These are phyloP conservation scores for Zaprionus lineosus DNA, from an alignment of 2,888 invertebrate species.

Conservation along the genomic window DNA sequence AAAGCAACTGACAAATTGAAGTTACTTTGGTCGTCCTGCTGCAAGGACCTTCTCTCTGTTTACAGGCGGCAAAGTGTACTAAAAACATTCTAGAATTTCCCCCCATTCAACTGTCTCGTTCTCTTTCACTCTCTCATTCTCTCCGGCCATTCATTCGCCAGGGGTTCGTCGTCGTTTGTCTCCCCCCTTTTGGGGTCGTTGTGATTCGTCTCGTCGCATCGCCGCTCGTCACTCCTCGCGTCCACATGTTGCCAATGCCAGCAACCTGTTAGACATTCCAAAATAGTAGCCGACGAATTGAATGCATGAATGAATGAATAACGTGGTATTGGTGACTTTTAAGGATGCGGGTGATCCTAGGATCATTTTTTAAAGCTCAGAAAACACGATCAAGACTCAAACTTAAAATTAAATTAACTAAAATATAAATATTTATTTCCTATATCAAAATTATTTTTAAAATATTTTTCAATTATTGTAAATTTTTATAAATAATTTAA, in stretches of 20 bases:
- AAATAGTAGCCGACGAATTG: neutral
- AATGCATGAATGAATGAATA: slow-evolving; percentile 14
- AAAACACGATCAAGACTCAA: too few relatives aligned
- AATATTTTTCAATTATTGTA: neutral
- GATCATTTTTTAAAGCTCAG: too few relatives aligned
- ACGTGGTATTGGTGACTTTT: too few relatives aligned
- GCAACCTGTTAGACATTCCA: slow-evolving; percentile 69
- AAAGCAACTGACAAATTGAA: slow-evolving; percentile 62
- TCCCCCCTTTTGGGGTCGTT: neutral
- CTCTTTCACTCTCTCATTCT: too few relatives aligned
- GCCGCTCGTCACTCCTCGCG: slow-evolving; percentile 32
- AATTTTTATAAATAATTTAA: too few relatives aligned
- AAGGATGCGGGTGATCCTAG: too few relatives aligned
- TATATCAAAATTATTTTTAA: neutral
- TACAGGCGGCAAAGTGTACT: slow-evolving; percentile 67
- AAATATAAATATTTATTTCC: neutral
- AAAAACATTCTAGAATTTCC: slow-evolving; percentile 34
- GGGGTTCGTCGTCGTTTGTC: slow-evolving; percentile 1
- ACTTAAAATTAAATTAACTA: neutral
- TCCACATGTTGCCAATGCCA: slow-evolving; percentile 75
- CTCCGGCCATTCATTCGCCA: too few relatives aligned
- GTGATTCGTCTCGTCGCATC: neutral
- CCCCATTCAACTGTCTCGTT: too few relatives aligned
- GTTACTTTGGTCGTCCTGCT: slow-evolving; percentile 3
- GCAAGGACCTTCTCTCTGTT: slow-evolving; percentile 63